Evolutionary conservation across 2,888 invertebrate species (phyloP).

Genomic region (Melinopterus prodromus): DNA sequence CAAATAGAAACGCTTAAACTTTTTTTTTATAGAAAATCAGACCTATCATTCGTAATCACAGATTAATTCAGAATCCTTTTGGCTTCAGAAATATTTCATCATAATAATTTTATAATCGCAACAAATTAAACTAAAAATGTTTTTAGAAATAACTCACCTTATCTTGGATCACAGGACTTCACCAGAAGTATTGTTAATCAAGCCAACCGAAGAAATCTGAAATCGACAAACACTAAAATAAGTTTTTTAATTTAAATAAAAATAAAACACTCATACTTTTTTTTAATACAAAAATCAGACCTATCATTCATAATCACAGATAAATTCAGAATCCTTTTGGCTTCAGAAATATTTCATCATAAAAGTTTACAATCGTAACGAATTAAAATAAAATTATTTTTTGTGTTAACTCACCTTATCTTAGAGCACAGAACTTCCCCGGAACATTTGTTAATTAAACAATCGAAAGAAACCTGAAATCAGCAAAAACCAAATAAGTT

Average conservation of each 20-base stretch:
- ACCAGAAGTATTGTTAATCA: too few species aligned
- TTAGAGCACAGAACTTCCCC: not conserved
- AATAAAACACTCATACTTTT: not conserved
- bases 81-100: not conserved
- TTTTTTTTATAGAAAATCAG: not conserved
- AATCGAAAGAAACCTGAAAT: too few species aligned
- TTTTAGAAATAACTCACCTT: not conserved
- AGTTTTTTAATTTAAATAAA: not conserved
- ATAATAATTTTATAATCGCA: not conserved
- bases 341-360: not conserved
- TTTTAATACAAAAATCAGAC: not conserved
- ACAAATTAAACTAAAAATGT: not conserved
- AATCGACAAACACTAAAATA: too few species aligned
- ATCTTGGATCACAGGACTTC: not conserved
- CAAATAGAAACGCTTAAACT: not conserved
- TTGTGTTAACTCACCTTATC: not conserved
- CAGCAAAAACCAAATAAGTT: too few species aligned
- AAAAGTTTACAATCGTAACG: not conserved
- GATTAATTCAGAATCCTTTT: not conserved
- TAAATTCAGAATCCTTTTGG: not conserved
- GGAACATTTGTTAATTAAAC: too few species aligned
- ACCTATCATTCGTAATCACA: not conserved
- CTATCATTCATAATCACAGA: not conserved
- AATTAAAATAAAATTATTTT: not conserved
- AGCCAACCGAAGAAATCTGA: too few species aligned